Base-by-base conservation (phyloP, 2,888 invertebrate genomes). In the Melitaea athalia region DNA sequence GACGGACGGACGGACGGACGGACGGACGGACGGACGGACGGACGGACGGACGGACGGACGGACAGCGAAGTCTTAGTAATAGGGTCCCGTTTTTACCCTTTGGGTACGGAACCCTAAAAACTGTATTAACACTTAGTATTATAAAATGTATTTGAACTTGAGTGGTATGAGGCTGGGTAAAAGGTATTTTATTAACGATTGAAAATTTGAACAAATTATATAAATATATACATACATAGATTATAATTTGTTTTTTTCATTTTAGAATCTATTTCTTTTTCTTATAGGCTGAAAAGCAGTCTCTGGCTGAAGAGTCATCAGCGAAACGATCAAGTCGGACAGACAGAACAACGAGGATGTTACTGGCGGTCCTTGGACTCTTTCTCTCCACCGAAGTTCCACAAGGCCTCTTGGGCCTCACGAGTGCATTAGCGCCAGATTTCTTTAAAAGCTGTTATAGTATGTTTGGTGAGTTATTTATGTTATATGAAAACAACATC, bases 381-480 rank as follows among this genome's bases (percentile, higher is more conserved):
- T 98, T 98, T 83, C 94, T 98, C 10, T 95, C 98, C 69, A 98
- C 98, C 0, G 98, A 98, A 83, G 96, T 98, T 75, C 98, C 98
- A 0, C 98, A 98, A 81, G 98, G 96, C 0, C 94, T 96, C n/a
- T 89, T 97, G 72, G 98, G 96, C 0, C 93, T 98, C 33, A 93
- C 98, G 67, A 96, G 96, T 76, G 96, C 96, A 2, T 91, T 97
- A 38, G 96, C 96, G 3, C 94, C 95, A 43, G 92, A 94, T 61
- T 98, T 98, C 87, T 95, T 96, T 81, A 93, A 94, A 75, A 95
- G 95, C 84, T 97, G 97, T 86, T 98, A 98, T 86, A 91, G 94
- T 76, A 95, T 95, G 86, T 94, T 97, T 78, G 97, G 97, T 95
- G 84, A 94, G 93, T 70, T 38, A 12, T 53, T n/a, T 31, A 14